Percentiles rank a stretch among this genome's conserved stretches.
These are phyloP conservation scores for Vipera latastei DNA, from an alignment of 2,797 vertebrate species.

Conservation along the genomic window DNA sequence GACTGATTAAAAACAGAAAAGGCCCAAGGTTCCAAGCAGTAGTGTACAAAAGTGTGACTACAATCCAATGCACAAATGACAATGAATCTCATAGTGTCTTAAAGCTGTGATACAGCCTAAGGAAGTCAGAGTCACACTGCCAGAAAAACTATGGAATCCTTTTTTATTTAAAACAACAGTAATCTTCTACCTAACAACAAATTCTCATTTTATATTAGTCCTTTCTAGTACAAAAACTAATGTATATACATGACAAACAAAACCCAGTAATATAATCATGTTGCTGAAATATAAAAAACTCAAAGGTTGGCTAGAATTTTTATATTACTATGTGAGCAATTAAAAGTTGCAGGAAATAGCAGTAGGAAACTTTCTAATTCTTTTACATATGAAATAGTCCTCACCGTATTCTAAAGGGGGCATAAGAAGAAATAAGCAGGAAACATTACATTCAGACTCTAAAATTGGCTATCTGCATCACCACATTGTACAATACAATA, in stretches of 20 bases:
- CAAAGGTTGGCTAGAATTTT: background rate
- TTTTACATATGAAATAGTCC: background rate
- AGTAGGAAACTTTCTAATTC: background rate
- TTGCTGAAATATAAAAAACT: background rate
- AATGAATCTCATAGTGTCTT: background rate
- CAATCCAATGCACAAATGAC: background rate
- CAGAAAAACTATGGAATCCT: background rate
- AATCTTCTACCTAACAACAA: background rate
- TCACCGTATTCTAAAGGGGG: background rate
- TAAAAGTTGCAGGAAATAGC: background rate
- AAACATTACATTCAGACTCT: background rate
- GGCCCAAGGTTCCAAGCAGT: too few relatives aligned
- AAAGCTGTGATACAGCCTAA: background rate
- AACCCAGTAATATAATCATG: background rate
- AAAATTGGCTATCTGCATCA: background rate
- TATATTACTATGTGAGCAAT: background rate
- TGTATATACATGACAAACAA: background rate
- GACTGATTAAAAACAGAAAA: background rate
- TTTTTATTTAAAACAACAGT: background rate
- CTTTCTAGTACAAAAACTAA: background rate
- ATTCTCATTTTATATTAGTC: background rate
- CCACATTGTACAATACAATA: background rate
- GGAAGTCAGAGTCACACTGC: background rate
- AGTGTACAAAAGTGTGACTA: background rate
- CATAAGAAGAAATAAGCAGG: background rate